Evolutionary conservation across 2,797 vertebrate genomes (phyloP).

Genomic region (Pantherophis vulpinus): DNA sequence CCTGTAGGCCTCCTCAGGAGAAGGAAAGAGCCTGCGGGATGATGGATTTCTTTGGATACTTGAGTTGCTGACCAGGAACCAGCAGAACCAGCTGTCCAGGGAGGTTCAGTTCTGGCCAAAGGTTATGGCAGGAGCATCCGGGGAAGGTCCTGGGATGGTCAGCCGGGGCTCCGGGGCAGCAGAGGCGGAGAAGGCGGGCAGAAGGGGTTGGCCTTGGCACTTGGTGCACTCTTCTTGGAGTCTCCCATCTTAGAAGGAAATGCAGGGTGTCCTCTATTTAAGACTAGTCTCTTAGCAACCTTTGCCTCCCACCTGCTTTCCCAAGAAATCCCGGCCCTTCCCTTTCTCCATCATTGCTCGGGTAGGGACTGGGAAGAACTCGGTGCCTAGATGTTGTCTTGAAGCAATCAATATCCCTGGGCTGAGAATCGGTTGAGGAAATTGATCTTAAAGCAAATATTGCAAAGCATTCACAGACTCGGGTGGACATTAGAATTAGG

Average conservation of each 20-base stretch:
- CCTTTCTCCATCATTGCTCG: not conserved
- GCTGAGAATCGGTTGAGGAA: not conserved
- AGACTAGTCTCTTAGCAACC: not conserved
- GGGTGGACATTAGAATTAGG: not conserved
- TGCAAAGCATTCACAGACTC: not conserved
- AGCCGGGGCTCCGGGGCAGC: not conserved
- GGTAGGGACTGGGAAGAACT: not conserved
- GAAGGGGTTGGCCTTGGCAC: not conserved
- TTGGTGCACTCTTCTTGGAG: not conserved
- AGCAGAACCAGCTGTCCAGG: no score
- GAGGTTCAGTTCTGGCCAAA: rapidly evolving
- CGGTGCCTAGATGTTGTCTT: not conserved
- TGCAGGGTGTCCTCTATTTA: not conserved
- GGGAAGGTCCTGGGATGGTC: not conserved
- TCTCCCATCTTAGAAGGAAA: not conserved
- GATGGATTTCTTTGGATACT: not conserved
- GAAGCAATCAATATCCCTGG: not conserved
- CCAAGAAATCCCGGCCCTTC: not conserved
- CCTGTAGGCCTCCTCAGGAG: not conserved
- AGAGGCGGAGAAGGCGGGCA: not conserved
- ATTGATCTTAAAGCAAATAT: not conserved
- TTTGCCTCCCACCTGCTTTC: not conserved
- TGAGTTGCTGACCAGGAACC: no score
- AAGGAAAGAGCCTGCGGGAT: rapidly evolving
- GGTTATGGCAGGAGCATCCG: not conserved